phyloP scores from a whole-genome alignment of 1,140 invertebrate species.

The Venturia canescens region DNA sequence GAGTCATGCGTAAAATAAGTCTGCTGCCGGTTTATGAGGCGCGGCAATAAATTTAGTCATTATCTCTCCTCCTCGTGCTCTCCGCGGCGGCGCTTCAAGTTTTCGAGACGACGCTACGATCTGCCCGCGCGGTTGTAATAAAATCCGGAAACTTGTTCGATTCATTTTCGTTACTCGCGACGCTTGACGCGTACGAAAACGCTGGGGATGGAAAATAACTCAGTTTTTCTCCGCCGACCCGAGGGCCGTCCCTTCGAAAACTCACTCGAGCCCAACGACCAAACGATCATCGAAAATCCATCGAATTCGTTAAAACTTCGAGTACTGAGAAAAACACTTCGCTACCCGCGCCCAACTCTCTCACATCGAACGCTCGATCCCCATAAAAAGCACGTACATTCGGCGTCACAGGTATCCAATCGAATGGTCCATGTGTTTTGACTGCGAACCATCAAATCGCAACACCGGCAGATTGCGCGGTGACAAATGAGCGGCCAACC shows the following conservation, averaged over 20 bases:
- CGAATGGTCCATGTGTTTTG: conserved; percentile 62
- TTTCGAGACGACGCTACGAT: not conserved
- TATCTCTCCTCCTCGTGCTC: not conserved
- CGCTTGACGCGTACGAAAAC: too few relatives aligned
- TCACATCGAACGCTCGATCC: not conserved
- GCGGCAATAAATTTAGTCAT: conserved; percentile 11
- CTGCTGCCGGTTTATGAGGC: not conserved
- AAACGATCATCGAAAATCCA: too few relatives aligned
- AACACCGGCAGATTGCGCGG: conserved; percentile 67
- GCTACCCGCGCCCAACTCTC: too few relatives aligned
- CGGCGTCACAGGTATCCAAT: conserved; percentile 33
- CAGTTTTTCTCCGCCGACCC: too few relatives aligned
- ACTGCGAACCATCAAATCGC: conserved; percentile 66
- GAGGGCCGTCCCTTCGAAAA: too few relatives aligned
- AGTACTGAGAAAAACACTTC: too few relatives aligned
- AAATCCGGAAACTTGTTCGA: not conserved
- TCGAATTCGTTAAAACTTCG: too few relatives aligned
- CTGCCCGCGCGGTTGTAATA: not conserved
- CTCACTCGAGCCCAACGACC: too few relatives aligned
- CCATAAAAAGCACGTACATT: not conserved
- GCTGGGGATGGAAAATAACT: too few relatives aligned
- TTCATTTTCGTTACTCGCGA: conserved; percentile 9
- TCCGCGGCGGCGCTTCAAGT: not conserved
- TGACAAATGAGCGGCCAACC: conserved; percentile 69
- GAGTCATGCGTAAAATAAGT: conserved; percentile 25